Conservation (phyloP, 1,140 invertebrate species). For the Anthonomus grandis region DNA sequence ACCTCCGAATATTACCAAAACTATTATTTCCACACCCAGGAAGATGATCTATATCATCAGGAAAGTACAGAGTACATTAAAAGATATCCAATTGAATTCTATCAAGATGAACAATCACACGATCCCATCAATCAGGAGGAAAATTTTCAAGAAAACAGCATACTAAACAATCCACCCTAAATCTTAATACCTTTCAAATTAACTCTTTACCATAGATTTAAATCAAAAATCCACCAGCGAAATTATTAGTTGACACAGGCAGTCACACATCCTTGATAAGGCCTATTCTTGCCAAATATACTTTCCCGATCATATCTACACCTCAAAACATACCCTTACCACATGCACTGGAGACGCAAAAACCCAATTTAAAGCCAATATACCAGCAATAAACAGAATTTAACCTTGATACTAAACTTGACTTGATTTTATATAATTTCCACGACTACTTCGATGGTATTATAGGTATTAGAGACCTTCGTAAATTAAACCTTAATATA, state of each 20-base stretch:
- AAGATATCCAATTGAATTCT: no score
- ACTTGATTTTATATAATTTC: constrained; percentile 28
- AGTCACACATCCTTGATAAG: constrained; percentile 24
- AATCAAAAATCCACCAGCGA: constrained; percentile 21
- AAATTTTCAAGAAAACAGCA: constrained; percentile 9
- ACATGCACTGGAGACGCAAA: constrained; percentile 21
- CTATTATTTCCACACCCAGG: not conserved
- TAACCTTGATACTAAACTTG: constrained; percentile 5
- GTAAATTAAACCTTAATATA: constrained; percentile 22
- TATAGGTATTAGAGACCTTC: constrained; percentile 27
- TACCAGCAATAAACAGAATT: constrained; percentile 25
- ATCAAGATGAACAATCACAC: no score
- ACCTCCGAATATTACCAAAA: not conserved
- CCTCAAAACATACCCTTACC: constrained; percentile 10
- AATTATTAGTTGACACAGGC: constrained; percentile 35
- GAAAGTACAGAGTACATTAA: not conserved
- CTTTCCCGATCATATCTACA: constrained; percentile 24
- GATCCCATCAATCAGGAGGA: no score
- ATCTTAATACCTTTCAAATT: constrained; percentile 11
- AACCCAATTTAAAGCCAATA: constrained; percentile 24
- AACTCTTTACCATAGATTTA: constrained; percentile 31
- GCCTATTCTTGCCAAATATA: constrained; percentile 27
- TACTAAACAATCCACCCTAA: not conserved
- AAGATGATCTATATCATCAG: no score
- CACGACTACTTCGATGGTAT: constrained; percentile 35